Evolutionary conservation across 1,140 invertebrate genomes (phyloP).

Genomic region (Kradibia gibbosae): DNA sequence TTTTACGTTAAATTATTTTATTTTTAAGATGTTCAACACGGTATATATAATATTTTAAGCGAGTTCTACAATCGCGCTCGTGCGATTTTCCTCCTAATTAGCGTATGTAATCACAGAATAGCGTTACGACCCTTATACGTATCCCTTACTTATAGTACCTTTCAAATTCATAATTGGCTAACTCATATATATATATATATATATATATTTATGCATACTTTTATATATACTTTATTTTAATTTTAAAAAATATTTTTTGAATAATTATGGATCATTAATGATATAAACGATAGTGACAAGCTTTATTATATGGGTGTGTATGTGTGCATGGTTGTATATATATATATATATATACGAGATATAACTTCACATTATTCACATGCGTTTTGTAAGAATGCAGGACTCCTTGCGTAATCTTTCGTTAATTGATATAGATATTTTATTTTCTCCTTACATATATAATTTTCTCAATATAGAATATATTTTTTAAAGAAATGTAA

Average conservation of each 20-base stretch:
- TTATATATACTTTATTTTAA: slow-evolving; percentile 1
- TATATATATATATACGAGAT: slow-evolving; percentile 25
- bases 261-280: slow-evolving; percentile 6
- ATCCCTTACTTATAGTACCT: slow-evolving; percentile 49
- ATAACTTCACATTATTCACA: slow-evolving; percentile 1
- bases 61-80: slow-evolving; percentile 42
- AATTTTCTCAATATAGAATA: slow-evolving; percentile 24
- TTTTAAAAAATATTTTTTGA: slow-evolving; percentile 5
- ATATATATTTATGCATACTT: no score
- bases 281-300: slow-evolving; percentile 22
- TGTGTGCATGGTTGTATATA: neutral
- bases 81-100: slow-evolving; percentile 50
- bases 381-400: no score
- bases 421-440: slow-evolving; percentile 11
- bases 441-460: slow-evolving; percentile 24
- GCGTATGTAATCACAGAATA: slow-evolving; percentile 65
- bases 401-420: neutral
- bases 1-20: neutral
- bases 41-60: slow-evolving; percentile 30
- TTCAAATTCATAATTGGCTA: slow-evolving; percentile 31
- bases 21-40: neutral
- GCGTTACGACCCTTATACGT: slow-evolving; percentile 61
- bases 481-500: neutral
- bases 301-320: no score
- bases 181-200: no score